These are phyloP conservation scores for Carcina quercana DNA, from an alignment of 2,888 invertebrate genomes.

Conservation along the genomic window DNA sequence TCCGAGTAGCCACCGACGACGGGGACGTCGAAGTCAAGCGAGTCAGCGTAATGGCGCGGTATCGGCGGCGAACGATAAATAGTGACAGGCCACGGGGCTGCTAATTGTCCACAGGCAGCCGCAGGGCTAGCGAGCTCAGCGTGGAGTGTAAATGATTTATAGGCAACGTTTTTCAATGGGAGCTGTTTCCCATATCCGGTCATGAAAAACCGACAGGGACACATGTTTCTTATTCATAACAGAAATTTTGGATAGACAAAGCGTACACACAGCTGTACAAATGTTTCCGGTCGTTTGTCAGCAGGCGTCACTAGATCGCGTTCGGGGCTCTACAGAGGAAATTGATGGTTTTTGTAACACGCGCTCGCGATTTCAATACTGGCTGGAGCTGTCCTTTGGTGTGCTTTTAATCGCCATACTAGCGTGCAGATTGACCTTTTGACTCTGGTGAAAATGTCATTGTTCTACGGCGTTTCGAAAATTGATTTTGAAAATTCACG, in stretches of 20 bases:
- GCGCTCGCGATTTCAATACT: constrained; percentile 3
- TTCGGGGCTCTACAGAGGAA: constrained; percentile 6
- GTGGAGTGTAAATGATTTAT: constrained; percentile 8
- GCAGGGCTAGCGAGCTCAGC: neutral
- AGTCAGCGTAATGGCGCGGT: constrained; percentile 32
- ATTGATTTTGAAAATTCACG: no score
- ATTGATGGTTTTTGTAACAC: constrained; percentile 7
- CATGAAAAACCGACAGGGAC: constrained; percentile 20
- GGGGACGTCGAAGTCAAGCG: constrained; percentile 24
- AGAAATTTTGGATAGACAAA: constrained; percentile 18
- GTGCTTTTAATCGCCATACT: no score
- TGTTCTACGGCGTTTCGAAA: no score
- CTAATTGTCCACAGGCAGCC: constrained; percentile 7
- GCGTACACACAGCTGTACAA: constrained; percentile 17
- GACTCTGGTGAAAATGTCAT: no score
- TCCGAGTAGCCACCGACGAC: no score
- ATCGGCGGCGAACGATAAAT: constrained; percentile 21
- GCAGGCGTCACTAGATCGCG: constrained; percentile 22
- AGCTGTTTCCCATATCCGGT: constrained; percentile 6
- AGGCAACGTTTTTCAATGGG: constrained; percentile 3
- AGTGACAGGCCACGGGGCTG: constrained; percentile 5
- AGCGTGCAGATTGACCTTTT: no score
- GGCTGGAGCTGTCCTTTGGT: no score
- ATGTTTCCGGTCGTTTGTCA: constrained; percentile 34
- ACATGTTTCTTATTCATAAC: constrained; percentile 27